Conservation (phyloP, 1,140 invertebrate species). For the Proctacanthus coquilletti region DNA sequence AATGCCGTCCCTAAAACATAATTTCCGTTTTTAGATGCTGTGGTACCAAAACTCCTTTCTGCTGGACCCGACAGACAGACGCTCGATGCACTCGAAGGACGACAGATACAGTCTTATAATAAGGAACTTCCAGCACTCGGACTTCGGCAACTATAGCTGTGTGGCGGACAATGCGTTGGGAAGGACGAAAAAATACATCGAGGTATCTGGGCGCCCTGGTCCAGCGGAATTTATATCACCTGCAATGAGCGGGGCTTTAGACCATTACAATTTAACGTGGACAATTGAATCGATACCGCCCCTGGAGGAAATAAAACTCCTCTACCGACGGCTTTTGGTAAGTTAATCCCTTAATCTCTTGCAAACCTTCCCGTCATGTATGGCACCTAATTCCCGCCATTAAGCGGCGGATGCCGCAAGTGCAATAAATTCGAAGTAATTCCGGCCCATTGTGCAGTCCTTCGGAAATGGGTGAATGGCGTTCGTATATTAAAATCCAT, state of each 20-base stretch:
- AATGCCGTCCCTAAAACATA: too few relatives aligned
- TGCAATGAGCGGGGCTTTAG: constrained; percentile 28
- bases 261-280: constrained; percentile 40
- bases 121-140: constrained; percentile 35
- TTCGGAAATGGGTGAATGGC: too few relatives aligned
- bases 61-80: constrained; percentile 37
- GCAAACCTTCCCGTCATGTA: too few relatives aligned
- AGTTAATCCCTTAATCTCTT: too few relatives aligned
- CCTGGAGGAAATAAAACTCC: constrained; percentile 36
- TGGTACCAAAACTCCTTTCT: constrained; percentile 43
- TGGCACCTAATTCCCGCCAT: too few relatives aligned
- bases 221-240: constrained; percentile 33
- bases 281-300: constrained; percentile 38
- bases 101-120: constrained; percentile 38
- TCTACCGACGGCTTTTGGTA: constrained; percentile 37
- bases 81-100: constrained; percentile 36
- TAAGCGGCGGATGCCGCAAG: too few relatives aligned
- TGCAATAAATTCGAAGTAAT: too few relatives aligned
- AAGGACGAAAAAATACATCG: constrained; percentile 34
- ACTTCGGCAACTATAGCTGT: constrained; percentile 42
- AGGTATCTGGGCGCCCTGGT: constrained; percentile 33
- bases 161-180: constrained; percentile 34
- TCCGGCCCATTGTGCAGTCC: too few relatives aligned
- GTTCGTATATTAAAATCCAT: neutral
- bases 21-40: constrained; percentile 28